Percentiles rank a stretch among this genome's conserved stretches.
Conservation (phyloP, 2,888 invertebrate species). For the Meghimatium bilineatum region DNA sequence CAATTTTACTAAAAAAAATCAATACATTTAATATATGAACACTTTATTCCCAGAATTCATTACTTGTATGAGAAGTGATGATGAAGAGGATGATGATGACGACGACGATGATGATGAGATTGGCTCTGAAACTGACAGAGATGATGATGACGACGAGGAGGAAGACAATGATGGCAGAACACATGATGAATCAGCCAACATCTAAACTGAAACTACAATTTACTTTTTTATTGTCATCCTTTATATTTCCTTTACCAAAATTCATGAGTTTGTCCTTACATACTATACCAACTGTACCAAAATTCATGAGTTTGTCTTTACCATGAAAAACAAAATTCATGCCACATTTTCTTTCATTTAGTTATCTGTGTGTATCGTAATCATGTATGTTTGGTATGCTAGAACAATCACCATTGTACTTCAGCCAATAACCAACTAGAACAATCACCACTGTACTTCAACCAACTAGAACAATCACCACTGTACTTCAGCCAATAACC, state of each 20-base stretch:
- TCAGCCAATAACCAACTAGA: too few species aligned
- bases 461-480: too few species aligned
- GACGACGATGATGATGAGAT: constrained; percentile 39
- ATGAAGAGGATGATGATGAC: constrained; percentile 51
- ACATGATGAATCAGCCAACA: neutral
- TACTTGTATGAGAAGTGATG: constrained; percentile 47
- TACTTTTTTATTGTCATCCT: neutral
- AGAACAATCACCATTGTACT: too few species aligned
- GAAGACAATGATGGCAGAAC: constrained; percentile 8
- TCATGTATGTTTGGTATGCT: too few species aligned
- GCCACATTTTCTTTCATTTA: neutral
- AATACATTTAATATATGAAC: neutral
- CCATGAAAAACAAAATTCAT: neutral
- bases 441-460: too few species aligned
- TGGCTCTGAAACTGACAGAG: constrained; percentile 39
- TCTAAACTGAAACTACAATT: neutral
- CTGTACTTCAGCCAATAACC: too few species aligned
- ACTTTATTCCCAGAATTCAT: constrained; percentile 30
- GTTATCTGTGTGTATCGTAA: too few species aligned
- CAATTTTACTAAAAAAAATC: too few species aligned
- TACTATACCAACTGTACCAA: too few species aligned
- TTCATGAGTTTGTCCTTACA: neutral
- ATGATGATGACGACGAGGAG: constrained; percentile 32
- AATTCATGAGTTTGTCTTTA: neutral
- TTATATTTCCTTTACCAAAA: neutral